Conservation (phyloP, 2,797 vertebrate species). For the Acanthopagrus latus region DNA sequence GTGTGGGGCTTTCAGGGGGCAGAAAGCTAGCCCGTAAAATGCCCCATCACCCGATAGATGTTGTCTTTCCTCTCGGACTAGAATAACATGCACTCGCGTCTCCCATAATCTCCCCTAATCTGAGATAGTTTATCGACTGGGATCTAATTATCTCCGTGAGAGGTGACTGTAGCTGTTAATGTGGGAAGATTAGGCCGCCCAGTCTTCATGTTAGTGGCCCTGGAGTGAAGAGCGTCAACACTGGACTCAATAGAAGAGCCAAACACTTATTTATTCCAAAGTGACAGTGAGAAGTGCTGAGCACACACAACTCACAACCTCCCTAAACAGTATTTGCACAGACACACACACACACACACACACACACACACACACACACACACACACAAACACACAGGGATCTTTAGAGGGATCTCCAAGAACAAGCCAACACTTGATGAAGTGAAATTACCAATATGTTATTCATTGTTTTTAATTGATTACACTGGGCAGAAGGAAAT, state of each 20-base stretch:
- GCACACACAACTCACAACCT: conserved; percentile 69
- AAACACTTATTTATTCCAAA: conserved; percentile 82
- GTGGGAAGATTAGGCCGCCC: conserved; percentile 77
- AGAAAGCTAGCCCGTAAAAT: background rate
- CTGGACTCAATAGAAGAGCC: conserved; percentile 75
- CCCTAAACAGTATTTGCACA: conserved; percentile 67
- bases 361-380: conserved; percentile 56
- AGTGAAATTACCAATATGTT: background rate
- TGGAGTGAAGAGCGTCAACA: conserved; percentile 82
- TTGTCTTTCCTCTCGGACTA: background rate
- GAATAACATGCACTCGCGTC: conserved; percentile 18
- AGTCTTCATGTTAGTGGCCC: conserved; percentile 65
- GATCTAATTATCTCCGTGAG: conserved; percentile 79
- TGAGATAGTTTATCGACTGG: conserved; percentile 56
- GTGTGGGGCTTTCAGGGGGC: conserved; percentile 14
- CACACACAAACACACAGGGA: background rate
- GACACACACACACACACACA: conserved; percentile 49
- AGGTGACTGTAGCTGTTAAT: conserved; percentile 75
- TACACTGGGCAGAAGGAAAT: background rate
- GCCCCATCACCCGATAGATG: background rate
- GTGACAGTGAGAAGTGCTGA: conserved; percentile 82
- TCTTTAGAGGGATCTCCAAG: conserved; percentile 25
- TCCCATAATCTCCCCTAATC: conserved; percentile 67
- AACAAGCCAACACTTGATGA: background rate
- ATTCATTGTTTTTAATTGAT: background rate